These are phyloP conservation scores for Heterocephalus glaber DNA, from an alignment of 2,113 vertebrate species.

Conservation along the genomic window DNA sequence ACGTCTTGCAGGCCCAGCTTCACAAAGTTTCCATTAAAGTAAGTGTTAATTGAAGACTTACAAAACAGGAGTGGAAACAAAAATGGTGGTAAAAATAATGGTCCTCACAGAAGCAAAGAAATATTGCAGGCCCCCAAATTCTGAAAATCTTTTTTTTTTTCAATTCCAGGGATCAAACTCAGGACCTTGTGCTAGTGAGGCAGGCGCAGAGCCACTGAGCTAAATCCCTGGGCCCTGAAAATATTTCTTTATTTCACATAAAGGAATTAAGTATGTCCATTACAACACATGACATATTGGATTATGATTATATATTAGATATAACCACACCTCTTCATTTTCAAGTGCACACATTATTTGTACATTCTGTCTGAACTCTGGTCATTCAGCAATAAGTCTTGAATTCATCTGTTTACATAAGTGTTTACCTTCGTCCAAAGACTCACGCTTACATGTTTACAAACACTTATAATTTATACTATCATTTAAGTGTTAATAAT, in stretches of 20 bases:
- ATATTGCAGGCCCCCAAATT: background rate
- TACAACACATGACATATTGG: background rate
- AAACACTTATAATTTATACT: background rate
- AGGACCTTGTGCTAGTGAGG: too few species aligned
- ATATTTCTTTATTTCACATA: background rate
- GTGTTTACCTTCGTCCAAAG: background rate
- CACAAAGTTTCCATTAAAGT: background rate
- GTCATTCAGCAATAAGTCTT: background rate
- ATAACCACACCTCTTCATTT: background rate
- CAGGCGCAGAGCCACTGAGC: too few species aligned
- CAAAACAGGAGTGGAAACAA: background rate
- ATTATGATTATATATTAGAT: background rate
- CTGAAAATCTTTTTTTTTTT: background rate
- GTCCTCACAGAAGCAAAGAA: background rate
- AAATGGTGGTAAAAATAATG: background rate
- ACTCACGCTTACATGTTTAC: fast-evolving
- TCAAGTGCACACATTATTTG: background rate
- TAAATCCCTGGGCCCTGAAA: too few species aligned
- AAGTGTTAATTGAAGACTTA: background rate
- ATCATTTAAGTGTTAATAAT: background rate
- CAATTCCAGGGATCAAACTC: background rate
- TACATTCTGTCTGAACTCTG: background rate
- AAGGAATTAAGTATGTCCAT: background rate
- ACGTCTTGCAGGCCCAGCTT: background rate
- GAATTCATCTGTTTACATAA: background rate